A percentile compares a stretch with the other conserved stretches of the same genome.
phyloP scores from a whole-genome alignment of 2,888 invertebrate species.

The Thymelicus lineola region DNA sequence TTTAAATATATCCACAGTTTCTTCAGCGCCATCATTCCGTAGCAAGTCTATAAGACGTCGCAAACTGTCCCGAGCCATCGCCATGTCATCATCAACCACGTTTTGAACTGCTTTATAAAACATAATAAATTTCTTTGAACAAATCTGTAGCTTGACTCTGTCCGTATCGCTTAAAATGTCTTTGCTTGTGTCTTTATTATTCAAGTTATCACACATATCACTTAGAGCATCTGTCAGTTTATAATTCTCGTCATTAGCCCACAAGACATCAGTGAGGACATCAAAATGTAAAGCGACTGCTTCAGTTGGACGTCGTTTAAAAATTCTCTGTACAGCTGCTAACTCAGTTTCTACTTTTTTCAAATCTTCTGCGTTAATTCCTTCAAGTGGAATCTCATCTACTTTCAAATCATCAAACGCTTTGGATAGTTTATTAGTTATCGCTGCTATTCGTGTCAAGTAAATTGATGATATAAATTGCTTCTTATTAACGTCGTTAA shows the following conservation, averaged over 20 bases:
- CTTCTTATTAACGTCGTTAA: constrained; percentile 64
- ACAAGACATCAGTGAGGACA: constrained; percentile 64
- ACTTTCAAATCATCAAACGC: constrained; percentile 52
- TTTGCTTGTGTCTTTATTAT: constrained; percentile 56
- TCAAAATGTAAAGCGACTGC: constrained; percentile 69
- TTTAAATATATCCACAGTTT: constrained; percentile 54
- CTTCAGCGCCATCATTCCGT: constrained; percentile 44
- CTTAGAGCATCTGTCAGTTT: constrained; percentile 59
- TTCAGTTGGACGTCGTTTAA: constrained; percentile 65
- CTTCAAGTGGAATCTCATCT: constrained; percentile 40
- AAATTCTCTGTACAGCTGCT: constrained; percentile 58
- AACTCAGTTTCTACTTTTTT: constrained; percentile 57
- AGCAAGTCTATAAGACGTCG: constrained; percentile 55
- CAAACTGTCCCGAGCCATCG: constrained; percentile 57
- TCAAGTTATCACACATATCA: constrained; percentile 58
- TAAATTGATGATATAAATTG: constrained; percentile 63
- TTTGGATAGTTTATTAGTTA: constrained; percentile 62
- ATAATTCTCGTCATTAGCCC: constrained; percentile 56
- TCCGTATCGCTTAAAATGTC: constrained; percentile 61
- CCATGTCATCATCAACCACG: constrained; percentile 54
- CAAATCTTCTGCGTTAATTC: constrained; percentile 49
- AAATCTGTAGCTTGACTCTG: constrained; percentile 62
- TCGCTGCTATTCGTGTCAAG: constrained; percentile 64
- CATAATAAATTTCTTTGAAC: constrained; percentile 61
- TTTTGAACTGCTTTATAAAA: constrained; percentile 58